phyloP scores from a whole-genome alignment of 2,888 invertebrate species.

The Drosophila incognita region DNA sequence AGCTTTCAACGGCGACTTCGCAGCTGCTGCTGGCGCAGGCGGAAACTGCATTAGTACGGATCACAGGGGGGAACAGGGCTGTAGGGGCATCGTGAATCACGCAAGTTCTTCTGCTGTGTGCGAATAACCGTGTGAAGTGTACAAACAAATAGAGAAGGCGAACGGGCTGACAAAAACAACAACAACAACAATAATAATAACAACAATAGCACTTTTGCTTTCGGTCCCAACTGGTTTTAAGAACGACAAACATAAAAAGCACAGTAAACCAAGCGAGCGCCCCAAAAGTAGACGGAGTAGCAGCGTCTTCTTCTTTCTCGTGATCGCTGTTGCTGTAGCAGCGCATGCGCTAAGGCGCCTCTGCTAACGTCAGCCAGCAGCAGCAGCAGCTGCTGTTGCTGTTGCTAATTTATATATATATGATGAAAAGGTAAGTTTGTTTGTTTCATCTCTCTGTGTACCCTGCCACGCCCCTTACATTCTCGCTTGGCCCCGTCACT shows the following conservation, averaged over 20 bases:
- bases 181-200: slow-evolving; percentile 36
- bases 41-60: slow-evolving; percentile 70
- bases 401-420: slow-evolving; percentile 31
- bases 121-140: slow-evolving; percentile 65
- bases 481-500: slow-evolving; percentile 8
- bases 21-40: slow-evolving; percentile 71
- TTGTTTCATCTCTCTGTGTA: slow-evolving; percentile 21
- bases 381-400: slow-evolving; percentile 28
- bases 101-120: slow-evolving; percentile 65
- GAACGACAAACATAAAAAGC: slow-evolving; percentile 56
- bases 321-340: slow-evolving; percentile 46
- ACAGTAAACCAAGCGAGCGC: slow-evolving; percentile 47
- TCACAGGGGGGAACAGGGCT: slow-evolving; percentile 33
- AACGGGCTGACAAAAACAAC: slow-evolving; percentile 42
- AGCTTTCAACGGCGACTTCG: slow-evolving; percentile 63
- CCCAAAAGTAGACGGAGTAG: slow-evolving; percentile 35
- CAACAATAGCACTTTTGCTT: slow-evolving; percentile 82
- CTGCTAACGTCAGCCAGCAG: slow-evolving; percentile 26
- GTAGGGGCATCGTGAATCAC: slow-evolving; percentile 64
- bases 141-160: slow-evolving; percentile 62
- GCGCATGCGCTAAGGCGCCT: slow-evolving; percentile 53
- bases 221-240: slow-evolving; percentile 80
- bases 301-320: slow-evolving; percentile 39
- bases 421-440: slow-evolving; percentile 44
- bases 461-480: slow-evolving; percentile 11